Conservation (phyloP, 2,797 vertebrate genomes). For the Microctenopoma lineatum region DNA sequence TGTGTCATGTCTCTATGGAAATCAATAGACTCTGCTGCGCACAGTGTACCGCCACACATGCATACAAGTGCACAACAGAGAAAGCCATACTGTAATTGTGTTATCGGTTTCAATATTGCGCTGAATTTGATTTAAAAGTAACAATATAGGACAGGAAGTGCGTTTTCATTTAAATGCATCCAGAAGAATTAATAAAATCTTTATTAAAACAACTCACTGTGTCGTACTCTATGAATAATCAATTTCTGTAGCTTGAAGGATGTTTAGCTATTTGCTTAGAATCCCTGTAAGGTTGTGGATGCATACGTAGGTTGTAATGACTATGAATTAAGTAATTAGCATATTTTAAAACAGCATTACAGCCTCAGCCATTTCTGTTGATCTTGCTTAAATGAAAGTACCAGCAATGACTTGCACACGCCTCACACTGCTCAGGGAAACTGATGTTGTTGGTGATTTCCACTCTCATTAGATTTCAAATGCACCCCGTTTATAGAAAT, state of each 20-base stretch:
- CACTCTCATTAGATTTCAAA: constrained; percentile 27
- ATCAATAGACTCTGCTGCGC: constrained; percentile 64
- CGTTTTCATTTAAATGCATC: constrained; percentile 8
- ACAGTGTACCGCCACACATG: constrained; percentile 32
- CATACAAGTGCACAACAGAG: constrained; percentile 28
- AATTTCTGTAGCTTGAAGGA: constrained; percentile 27
- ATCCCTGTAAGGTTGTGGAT: constrained; percentile 30
- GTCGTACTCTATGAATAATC: constrained; percentile 37
- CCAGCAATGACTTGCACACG: constrained; percentile 33
- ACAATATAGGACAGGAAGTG: constrained; percentile 1
- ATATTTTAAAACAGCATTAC: constrained; percentile 68
- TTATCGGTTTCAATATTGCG: constrained; percentile 23
- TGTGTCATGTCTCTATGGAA: constrained; percentile 76
- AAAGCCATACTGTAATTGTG: constrained; percentile 17
- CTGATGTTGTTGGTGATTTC: constrained; percentile 11
- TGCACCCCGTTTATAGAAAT: no score
- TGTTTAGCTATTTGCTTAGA: constrained; percentile 34
- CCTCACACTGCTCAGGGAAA: constrained; percentile 14
- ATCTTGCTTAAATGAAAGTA: constrained; percentile 40
- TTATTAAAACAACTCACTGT: constrained; percentile 19
- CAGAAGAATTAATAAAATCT: constrained; percentile 15
- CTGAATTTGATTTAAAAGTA: constrained; percentile 47
- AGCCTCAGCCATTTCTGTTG: constrained; percentile 59
- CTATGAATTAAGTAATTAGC: constrained; percentile 69
- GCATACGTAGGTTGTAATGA: constrained; percentile 52